Evolutionary conservation across 37 sponge, comb jelly and placozoan species (phyloP), one percentile per base, ranked within the genome.

Genomic region (Agelas oroides): DNA sequence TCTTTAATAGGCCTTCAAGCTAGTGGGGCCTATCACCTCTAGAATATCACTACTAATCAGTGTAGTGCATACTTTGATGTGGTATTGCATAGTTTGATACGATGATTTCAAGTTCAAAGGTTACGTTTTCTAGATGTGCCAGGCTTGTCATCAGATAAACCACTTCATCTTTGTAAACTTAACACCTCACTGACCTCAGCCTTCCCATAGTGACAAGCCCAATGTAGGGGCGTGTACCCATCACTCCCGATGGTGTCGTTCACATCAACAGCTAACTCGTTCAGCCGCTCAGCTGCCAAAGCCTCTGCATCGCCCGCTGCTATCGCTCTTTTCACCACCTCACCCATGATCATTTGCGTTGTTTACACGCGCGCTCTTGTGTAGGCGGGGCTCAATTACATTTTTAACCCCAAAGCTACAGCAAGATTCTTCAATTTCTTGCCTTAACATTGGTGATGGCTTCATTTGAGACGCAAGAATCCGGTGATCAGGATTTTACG

Each of bases 201-300:
- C 13, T 54, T 59, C 11, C 92, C 87, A 38, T 65, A 91, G 65
- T 87, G 83, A 52, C 92, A 91, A 5, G 92, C 88, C 92, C 92
- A 87, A 52, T 91, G 92, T 39, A 86, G 74, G 6, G 68, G 74
- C 14, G 83, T 56, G 66, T 71, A 87, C 8, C 71, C 79, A 70
- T 91, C 92, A 8, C 36, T 39, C 32, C 92, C 92, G 1, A 82
- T 16, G 5, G 55, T 32, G 15, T 27, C 55, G 24, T 83, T 83
- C 1, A 83, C 39, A 34, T 71, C 78, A 20, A 73, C 36, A 11
- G 59, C 31, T 20, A 71, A 36, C 38, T 63, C 64, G 34, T 61
- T 71, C 55, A 89, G 24, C 21, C 61, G 28, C 5, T 38, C 70
- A 55, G 38, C 84, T 14, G 34, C 67, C 30, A 80, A 52, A 30